These are phyloP conservation scores for Shinisaurus crocodilurus DNA, from an alignment of 2,113 vertebrate species.

Conservation along the genomic window DNA sequence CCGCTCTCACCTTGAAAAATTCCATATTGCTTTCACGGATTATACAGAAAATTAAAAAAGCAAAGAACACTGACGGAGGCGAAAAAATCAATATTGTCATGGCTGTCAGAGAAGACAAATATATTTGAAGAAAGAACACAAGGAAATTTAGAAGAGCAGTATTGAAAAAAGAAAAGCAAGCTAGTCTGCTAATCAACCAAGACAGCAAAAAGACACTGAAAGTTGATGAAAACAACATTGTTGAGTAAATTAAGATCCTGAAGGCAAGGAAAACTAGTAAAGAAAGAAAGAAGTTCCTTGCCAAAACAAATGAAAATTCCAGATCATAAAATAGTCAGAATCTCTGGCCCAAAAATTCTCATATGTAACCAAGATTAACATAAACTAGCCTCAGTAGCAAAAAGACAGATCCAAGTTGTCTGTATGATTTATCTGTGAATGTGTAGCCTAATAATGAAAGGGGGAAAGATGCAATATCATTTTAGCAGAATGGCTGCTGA, in stretches of 20 bases:
- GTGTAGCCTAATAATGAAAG: neutral
- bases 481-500: no score
- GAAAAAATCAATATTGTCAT: neutral
- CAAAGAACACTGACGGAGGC: neutral
- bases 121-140: neutral
- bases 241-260: no score
- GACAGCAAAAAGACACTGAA: neutral
- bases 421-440: neutral
- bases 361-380: neutral
- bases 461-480: no score
- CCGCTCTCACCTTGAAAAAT: conserved; percentile 30
- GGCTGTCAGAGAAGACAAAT: neutral
- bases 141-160: neutral
- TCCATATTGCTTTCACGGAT: neutral
- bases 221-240: neutral
- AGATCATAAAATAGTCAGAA: neutral
- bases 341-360: neutral
- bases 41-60: neutral
- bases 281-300: no score
- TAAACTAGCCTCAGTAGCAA: no score
- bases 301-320: neutral
- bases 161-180: neutral
- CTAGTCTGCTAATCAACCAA: neutral
- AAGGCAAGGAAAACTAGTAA: neutral
- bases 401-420: neutral